Base-by-base conservation (phyloP, 2,797 vertebrate genomes). In the Distichodus sexfasciatus region DNA sequence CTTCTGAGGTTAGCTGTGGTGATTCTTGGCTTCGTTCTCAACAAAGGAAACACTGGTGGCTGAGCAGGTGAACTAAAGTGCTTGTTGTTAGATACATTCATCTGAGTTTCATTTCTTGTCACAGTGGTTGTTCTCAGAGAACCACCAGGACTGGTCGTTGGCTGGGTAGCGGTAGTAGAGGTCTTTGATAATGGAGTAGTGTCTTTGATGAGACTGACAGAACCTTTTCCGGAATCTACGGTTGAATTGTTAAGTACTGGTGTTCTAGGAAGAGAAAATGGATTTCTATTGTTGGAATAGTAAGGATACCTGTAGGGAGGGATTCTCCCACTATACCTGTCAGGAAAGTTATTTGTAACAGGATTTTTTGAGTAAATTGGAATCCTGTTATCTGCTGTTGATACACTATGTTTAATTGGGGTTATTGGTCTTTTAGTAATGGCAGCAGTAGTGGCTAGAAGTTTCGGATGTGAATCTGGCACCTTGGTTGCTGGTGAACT, bases 311-410 rank as follows among this genome's bases (percentile, higher is more conserved):
- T 81, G 2, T 80, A 72, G 48, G 33, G 72, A 53, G 51, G 83
- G 3, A 66, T 76, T 72, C 81, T 84, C 54, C 71, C 87, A 62
- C 41, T 41, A 41, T 91, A 88, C n/a, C 81, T 85, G 64, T 93
- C 91, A 1, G 92, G 91, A 82, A 96, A 84, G 43, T 82, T 81
- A 62, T 95, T 96, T 23, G 66, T 81, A 69, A 74, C 74, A 26
- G 85, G 77, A 59, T 85, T 84, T 69, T 66, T 89, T 81, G 93
- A 87, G 71, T 86, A 76, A 53, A 77, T 72, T 4, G 74, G 71
- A 31, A 84, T 69, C 67, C 31, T 86, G 73, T 48, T 84, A 17
- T 73, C 75, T 51, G 69, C 78, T 12, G 74, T 47, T 38, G 72
- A 41, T 28, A 69, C 43, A 51, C 76, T 80, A 69, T 63, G 73